phyloP scores from a whole-genome alignment of 2,888 invertebrate species.

The Drosophila prolongata region DNA sequence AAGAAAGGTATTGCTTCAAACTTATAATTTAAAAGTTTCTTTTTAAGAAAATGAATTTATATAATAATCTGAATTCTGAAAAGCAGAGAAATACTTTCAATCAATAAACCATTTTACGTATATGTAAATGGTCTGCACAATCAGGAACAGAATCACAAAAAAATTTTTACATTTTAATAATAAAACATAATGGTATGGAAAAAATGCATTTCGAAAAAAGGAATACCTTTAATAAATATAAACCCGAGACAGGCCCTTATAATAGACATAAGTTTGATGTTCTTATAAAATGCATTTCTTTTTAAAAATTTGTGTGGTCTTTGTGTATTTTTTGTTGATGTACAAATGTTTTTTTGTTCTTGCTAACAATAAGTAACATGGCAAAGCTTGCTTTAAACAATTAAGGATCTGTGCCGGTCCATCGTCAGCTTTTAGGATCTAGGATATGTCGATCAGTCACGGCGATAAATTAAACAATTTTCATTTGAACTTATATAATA shows the following conservation, averaged over 20 bases:
- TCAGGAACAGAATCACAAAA: not conserved
- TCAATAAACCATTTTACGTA: too few relatives aligned
- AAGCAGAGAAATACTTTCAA: too few relatives aligned
- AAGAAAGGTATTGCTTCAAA: too few relatives aligned
- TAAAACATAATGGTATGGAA: not conserved
- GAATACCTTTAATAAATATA: not conserved
- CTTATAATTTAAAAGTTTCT: too few relatives aligned
- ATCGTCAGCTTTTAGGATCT: conserved; percentile 49
- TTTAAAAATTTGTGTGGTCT: conserved; percentile 38
- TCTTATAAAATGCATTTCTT: conserved; percentile 28
- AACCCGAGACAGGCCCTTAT: conserved; percentile 9
- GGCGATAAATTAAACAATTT: conserved; percentile 40
- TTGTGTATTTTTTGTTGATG: conserved; percentile 33
- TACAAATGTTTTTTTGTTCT: conserved; percentile 40
- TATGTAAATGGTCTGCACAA: too few relatives aligned
- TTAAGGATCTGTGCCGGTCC: conserved; percentile 41
- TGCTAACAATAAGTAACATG: conserved; percentile 71
- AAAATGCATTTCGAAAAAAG: too few relatives aligned
- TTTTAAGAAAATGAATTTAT: too few relatives aligned
- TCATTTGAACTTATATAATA: conserved; percentile 41
- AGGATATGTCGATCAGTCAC: conserved; percentile 50
- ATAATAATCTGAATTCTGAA: too few relatives aligned
- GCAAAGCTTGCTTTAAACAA: conserved; percentile 53
- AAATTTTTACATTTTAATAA: not conserved
- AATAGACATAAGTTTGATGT: conserved; percentile 32